Conservation (phyloP, 2,113 vertebrate species). For the Macquaria ambigua region DNA sequence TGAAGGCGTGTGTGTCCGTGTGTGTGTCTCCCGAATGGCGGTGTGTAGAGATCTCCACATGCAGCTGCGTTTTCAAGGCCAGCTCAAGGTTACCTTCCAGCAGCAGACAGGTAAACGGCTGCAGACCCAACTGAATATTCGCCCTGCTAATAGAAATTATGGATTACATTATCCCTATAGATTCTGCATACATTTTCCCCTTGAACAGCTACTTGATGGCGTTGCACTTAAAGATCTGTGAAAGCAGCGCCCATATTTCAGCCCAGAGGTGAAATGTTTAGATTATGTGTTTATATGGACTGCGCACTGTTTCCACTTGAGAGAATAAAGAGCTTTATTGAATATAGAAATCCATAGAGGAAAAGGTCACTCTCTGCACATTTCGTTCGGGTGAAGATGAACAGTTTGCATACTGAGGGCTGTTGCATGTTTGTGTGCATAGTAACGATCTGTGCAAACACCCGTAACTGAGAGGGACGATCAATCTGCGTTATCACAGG, state of each 20-base stretch:
- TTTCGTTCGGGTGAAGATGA: slow-evolving; percentile 33
- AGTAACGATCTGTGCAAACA: slow-evolving; percentile 39
- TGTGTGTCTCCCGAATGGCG: slow-evolving; percentile 2
- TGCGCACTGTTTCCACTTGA: slow-evolving; percentile 32
- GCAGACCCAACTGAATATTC: background rate
- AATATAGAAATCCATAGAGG: slow-evolving; percentile 54
- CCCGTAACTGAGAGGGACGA: slow-evolving; percentile 30
- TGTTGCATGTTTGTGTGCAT: slow-evolving; percentile 21
- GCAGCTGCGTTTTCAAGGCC: slow-evolving; percentile 49
- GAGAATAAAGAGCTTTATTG: slow-evolving; percentile 48
- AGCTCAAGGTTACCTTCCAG: slow-evolving; percentile 58
- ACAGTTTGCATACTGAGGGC: slow-evolving; percentile 31
- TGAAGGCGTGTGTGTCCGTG: slow-evolving; percentile 15
- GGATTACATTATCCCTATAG: slow-evolving; percentile 12
- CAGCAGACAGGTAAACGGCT: background rate
- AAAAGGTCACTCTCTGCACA: slow-evolving; percentile 55
- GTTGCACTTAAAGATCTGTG: background rate
- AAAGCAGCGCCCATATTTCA: background rate
- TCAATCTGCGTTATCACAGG: slow-evolving; percentile 55
- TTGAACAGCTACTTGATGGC: background rate
- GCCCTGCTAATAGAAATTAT: slow-evolving; percentile 10
- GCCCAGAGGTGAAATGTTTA: slow-evolving; percentile 22
- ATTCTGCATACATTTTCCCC: slow-evolving; percentile 25
- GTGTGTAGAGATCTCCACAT: background rate
- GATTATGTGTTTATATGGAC: slow-evolving; percentile 10